These are phyloP conservation scores for Phrynosoma blainvillii DNA, from an alignment of 2,113 vertebrate genomes.

Conservation along the genomic window DNA sequence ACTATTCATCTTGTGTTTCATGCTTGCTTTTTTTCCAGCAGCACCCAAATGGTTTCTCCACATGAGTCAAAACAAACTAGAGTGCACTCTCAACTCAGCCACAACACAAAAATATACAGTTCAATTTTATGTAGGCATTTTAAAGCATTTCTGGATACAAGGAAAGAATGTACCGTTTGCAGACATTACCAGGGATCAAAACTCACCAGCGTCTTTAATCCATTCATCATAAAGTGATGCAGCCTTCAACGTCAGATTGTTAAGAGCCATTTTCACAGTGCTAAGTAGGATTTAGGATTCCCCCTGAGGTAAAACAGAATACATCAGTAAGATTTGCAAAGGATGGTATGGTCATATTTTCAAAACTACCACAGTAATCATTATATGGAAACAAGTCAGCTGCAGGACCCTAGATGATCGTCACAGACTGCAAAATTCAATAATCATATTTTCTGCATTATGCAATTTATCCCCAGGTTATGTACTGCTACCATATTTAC, in stretches of 20 bases:
- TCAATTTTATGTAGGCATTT: slow-evolving; percentile 10
- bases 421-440: slow-evolving; percentile 38
- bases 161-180: slow-evolving; percentile 13
- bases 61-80: background rate
- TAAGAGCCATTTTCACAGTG: slow-evolving; percentile 83
- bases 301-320: slow-evolving; percentile 50
- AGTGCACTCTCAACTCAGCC: too few species aligned
- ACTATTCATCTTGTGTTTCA: background rate
- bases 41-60: background rate
- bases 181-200: slow-evolving; percentile 25
- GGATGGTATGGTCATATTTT: slow-evolving; percentile 36
- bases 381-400: slow-evolving; percentile 32
- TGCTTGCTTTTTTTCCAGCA: background rate
- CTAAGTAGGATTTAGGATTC: slow-evolving; percentile 55
- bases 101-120: background rate
- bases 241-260: slow-evolving; percentile 84
- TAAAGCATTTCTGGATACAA: background rate
- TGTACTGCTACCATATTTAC: background rate
- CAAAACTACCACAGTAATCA: slow-evolving; percentile 59
- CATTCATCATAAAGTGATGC: slow-evolving; percentile 87
- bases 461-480: slow-evolving; percentile 28
- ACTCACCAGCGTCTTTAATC: slow-evolving; percentile 92
- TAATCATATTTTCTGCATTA: slow-evolving; percentile 11
- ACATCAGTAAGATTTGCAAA: slow-evolving; percentile 49
- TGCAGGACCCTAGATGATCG: slow-evolving; percentile 30